Conservation (phyloP, 2,888 invertebrate genomes). For the Orgyia antiqua region DNA sequence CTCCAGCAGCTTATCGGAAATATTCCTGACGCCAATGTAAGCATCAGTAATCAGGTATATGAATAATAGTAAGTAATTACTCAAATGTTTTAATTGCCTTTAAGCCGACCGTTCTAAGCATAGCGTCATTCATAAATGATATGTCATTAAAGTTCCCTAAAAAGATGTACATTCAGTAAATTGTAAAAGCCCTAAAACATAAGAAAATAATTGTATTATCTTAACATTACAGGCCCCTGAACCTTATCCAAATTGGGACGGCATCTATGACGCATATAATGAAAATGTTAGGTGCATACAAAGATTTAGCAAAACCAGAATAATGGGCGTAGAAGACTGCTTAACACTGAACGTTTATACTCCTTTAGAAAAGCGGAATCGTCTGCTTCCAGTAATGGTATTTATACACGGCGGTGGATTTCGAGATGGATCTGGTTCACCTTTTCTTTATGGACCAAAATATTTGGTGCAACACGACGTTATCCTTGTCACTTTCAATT, state of each 20-base stretch:
- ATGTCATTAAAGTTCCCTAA: too few relatives aligned
- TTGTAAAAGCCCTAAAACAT: too few relatives aligned
- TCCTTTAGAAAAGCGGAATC: conserved; percentile 27
- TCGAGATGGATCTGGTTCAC: conserved; percentile 57
- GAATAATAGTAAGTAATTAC: too few relatives aligned
- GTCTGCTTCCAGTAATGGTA: conserved; percentile 56
- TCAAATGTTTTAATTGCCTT: too few relatives aligned
- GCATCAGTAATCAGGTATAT: too few relatives aligned
- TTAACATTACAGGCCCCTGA: conserved; percentile 42
- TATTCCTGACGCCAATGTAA: too few relatives aligned
- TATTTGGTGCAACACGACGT: conserved; percentile 51
- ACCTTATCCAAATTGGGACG: conserved; percentile 47
- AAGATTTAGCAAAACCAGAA: conserved; percentile 36
- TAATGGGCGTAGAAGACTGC: conserved; percentile 56
- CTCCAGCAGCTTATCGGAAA: too few relatives aligned
- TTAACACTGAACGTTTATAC: conserved; percentile 59
- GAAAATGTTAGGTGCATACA: conserved; percentile 58
- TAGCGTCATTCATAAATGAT: too few relatives aligned
- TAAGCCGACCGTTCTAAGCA: too few relatives aligned
- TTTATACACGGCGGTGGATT: conserved; percentile 69
- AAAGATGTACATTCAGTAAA: too few relatives aligned
- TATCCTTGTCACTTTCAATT: conserved; percentile 61
- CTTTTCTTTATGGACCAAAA: conserved; percentile 58
- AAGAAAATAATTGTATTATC: too few relatives aligned
- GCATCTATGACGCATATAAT: conserved; percentile 43